Evolutionary conservation across 92 coral and sea anemone species (phyloP), one percentile per base, ranked within the genome.

Genomic region (Ricordea florida): DNA sequence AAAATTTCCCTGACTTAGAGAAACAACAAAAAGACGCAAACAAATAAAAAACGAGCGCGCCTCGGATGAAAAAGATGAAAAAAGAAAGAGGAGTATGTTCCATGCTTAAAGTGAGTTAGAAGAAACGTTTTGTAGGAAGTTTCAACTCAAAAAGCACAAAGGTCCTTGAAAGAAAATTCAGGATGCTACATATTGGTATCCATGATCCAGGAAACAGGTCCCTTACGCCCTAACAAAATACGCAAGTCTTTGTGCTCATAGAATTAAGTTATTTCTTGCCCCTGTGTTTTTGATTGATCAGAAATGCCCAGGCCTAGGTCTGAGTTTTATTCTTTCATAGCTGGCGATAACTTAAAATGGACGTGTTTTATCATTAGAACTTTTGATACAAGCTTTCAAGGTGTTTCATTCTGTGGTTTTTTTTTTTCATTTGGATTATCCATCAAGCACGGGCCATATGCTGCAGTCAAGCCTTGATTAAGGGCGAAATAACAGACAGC

Each of bases 81-180:
- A n/a, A n/a, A n/a, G n/a, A n/a, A n/a, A n/a, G n/a, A n/a, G n/a
- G n/a, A n/a, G n/a, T n/a, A n/a, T n/a, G n/a, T n/a, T n/a, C n/a
- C n/a, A n/a, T n/a, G n/a, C n/a, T n/a, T n/a, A n/a, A n/a, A n/a
- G n/a, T n/a, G n/a, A n/a, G n/a, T n/a, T n/a, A n/a, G n/a, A n/a
- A 10, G 41, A 41, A 52, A 16, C 42, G 34, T 70, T 63, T 70
- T 52, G 77, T 65, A 55, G 56, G 56, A 70, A 70, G 65, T 53
- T 53, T 70, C 77, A 55, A 70, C 77, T 70, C 56, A 53, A 70
- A 70, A 70, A 70, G 65, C 77, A 70, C 65, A 70, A 70, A 70
- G 41, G 77, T 53, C 13, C 76, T 70, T 70, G 56, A 70, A 43
- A 70, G 77, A 26, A 37, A 18, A 70, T 28, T 68, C n/a, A n/a